Evolutionary conservation across 2,797 vertebrate species (phyloP).

Genomic region (Tragopan temminckii): DNA sequence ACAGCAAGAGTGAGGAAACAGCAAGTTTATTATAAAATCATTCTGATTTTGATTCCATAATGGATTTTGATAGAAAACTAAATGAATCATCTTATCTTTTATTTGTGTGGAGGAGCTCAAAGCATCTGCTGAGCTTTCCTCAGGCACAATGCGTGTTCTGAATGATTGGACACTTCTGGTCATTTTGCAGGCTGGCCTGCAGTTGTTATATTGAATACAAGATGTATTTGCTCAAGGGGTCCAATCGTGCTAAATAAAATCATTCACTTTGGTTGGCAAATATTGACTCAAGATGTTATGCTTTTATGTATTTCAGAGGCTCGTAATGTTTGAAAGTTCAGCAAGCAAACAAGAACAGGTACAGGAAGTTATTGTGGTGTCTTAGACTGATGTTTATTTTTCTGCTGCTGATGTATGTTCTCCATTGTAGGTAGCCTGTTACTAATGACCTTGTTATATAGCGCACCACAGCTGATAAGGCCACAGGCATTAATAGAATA

Average conservation of each 20-base stretch:
- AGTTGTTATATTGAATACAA: slow-evolving; percentile 68
- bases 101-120: slow-evolving; percentile 23
- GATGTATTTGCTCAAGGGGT: slow-evolving; percentile 81
- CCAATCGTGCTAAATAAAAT: slow-evolving; percentile 82
- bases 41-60: not conserved
- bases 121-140: not conserved
- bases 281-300: slow-evolving; percentile 87
- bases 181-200: slow-evolving; percentile 41
- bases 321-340: slow-evolving; percentile 82
- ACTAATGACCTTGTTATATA: slow-evolving; percentile 81
- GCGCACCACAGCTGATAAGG: slow-evolving; percentile 72
- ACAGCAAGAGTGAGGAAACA: not conserved
- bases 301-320: slow-evolving; percentile 85
- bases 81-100: not conserved
- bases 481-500: slow-evolving; percentile 74
- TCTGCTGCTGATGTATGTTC: slow-evolving; percentile 70
- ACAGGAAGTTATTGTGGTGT: slow-evolving; percentile 84
- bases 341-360: slow-evolving; percentile 86
- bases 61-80: not conserved
- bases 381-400: slow-evolving; percentile 81
- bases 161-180: slow-evolving; percentile 26
- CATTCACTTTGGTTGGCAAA: slow-evolving; percentile 80
- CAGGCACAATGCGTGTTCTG: not conserved
- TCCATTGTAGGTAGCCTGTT: slow-evolving; percentile 73
- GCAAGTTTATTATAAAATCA: slow-evolving; percentile 3